Evolutionary conservation across 2,113 vertebrate genomes (phyloP), one percentile per base, ranked within the genome.

Genomic region (Euleptes europaea): DNA sequence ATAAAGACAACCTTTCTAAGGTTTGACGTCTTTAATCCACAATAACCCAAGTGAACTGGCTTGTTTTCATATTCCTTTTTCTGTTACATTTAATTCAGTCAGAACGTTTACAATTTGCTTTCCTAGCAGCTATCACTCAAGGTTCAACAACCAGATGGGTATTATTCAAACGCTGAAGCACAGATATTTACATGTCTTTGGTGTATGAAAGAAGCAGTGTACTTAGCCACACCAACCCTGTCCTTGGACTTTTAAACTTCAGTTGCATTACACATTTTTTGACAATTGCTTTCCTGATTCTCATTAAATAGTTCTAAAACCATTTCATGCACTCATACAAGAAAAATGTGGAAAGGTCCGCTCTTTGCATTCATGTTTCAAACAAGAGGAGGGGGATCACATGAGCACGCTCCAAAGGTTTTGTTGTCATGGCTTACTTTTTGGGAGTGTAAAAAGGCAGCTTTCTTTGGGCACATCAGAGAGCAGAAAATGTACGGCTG

Each of bases 391-490:
- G 81, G 93, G 92, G 26, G 91, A 70, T 44, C 49, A 65, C n/a
- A 90, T 91, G 86, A 93, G 86, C 91, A 3, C 70, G 74, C 54
- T 94, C 81, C 75, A 75, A 93, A 93, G 42, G 60, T 38, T 84
- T 80, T 54, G 86, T 91, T 90, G 91, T 90, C 88, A 92, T 84
- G 47, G 5, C 83, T 71, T 84, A 92, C 83, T 74, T 63, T 65
- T 79, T 51, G 84, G 87, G 7, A 26, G 49, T 57, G 85, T 93
- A 93, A 79, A 93, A 93, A 92, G 85, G 1, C 3, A 91, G 57
- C 44, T 5, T 23, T 77, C 66, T 88, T 85, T 91, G 85, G 76
- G 83, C 82, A 40, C 33, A n/a, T 84, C 14, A 85, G 86, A 89
- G 70, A 87, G 75, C 40, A 82, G 87, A 86, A 88, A 49, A 85